These are phyloP conservation scores for Sebastes umbrosus DNA, from an alignment of 2,797 vertebrate genomes.

Conservation along the genomic window DNA sequence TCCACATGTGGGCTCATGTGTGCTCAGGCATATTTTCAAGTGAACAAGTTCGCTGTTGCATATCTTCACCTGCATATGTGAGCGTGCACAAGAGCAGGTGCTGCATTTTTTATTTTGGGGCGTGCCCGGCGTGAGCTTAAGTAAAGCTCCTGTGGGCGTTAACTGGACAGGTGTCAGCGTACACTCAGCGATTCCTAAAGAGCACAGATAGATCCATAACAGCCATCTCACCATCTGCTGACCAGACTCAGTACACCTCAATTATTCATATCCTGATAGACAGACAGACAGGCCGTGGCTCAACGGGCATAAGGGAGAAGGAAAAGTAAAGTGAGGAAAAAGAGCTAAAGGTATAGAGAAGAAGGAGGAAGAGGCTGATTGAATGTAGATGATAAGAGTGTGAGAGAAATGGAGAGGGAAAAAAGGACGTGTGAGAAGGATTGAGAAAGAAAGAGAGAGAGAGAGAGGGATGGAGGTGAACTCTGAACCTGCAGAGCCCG, in stretches of 20 bases:
- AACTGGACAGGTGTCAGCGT: constrained; percentile 66
- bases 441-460: neutral
- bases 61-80: constrained; percentile 24
- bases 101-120: constrained; percentile 4
- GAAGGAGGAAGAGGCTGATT: constrained; percentile 8
- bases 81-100: constrained; percentile 5
- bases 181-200: constrained; percentile 58
- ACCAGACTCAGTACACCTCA: constrained; percentile 73
- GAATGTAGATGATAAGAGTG: constrained; percentile 24
- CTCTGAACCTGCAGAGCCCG: constrained; percentile 57
- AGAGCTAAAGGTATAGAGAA: constrained; percentile 1
- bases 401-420: neutral
- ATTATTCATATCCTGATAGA: constrained; percentile 75
- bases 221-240: constrained; percentile 77
- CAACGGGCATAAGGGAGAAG: constrained; percentile 4
- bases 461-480: constrained; percentile 46
- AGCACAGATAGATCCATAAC: constrained; percentile 60
- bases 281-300: constrained; percentile 41
- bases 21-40: constrained; percentile 41
- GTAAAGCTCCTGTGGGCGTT: constrained; percentile 33
- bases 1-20: constrained; percentile 35
- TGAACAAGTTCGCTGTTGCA: constrained; percentile 8
- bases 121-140: neutral
- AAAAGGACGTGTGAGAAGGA: neutral
- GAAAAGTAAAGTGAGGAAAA: constrained; percentile 28